Evolutionary conservation across 2,113 vertebrate genomes (phyloP).

Genomic region (Calypte anna): DNA sequence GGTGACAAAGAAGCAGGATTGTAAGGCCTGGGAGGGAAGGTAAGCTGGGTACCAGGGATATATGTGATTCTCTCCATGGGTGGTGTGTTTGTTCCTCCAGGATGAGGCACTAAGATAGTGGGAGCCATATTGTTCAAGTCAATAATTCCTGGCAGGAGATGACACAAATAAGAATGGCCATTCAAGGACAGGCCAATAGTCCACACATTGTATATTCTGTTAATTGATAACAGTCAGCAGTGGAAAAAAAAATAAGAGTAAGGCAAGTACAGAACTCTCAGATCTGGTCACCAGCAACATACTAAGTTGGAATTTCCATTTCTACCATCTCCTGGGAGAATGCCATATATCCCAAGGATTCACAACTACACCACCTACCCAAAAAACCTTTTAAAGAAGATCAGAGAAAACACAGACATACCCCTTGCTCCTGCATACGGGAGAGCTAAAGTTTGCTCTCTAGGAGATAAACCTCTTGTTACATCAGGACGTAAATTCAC

Average conservation of each 20-base stretch:
- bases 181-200: background rate
- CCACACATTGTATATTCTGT: background rate
- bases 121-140: slow-evolving; percentile 99
- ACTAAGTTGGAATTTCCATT: background rate
- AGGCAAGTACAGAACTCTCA: background rate
- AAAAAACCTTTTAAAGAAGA: background rate
- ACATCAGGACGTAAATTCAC: slow-evolving; percentile 92
- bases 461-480: slow-evolving; percentile 88
- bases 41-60: slow-evolving; percentile 93
- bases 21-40: slow-evolving; percentile 94
- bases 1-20: slow-evolving; percentile 94
- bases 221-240: background rate
- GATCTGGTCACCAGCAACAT: background rate
- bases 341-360: background rate
- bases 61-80: slow-evolving; percentile 97
- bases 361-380: background rate
- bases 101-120: slow-evolving; percentile 97
- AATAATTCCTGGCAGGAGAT: slow-evolving; percentile 93
- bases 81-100: slow-evolving; percentile 93
- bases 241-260: background rate
- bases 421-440: slow-evolving; percentile 90
- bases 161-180: background rate
- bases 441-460: slow-evolving; percentile 88
- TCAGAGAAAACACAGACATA: slow-evolving; percentile 69
- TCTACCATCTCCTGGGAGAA: background rate